Evolutionary conservation across 2,113 vertebrate species (phyloP).

Genomic region (Perognathus longimembris): DNA sequence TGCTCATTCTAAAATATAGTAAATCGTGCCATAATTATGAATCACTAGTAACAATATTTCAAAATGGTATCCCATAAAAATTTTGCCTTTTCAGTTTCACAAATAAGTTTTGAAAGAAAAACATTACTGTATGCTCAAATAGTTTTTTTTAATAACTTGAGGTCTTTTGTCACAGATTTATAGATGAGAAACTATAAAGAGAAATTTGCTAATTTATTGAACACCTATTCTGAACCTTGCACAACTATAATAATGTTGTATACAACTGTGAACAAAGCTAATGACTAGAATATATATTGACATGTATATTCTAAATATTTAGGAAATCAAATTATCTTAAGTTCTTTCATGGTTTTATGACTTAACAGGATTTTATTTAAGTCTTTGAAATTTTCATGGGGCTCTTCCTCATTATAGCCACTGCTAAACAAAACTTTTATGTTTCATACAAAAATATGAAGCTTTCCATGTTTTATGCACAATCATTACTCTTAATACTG

Average conservation of each 20-base stretch:
- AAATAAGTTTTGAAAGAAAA: slow-evolving; percentile 38
- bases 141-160: neutral
- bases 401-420: neutral
- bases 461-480: neutral
- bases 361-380: slow-evolving; percentile 31
- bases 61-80: slow-evolving; percentile 19
- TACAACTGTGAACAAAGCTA: neutral
- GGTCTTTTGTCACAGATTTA: slow-evolving; percentile 41
- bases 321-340: neutral
- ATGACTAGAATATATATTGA: neutral
- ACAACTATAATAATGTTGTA: neutral
- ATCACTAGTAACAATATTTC: slow-evolving; percentile 4
- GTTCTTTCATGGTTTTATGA: slow-evolving; percentile 29
- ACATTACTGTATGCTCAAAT: slow-evolving; percentile 10
- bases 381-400: slow-evolving; percentile 14
- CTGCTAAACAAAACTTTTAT: slow-evolving; percentile 20
- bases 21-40: neutral
- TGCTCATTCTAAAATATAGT: slow-evolving; percentile 1
- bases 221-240: neutral
- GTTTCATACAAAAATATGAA: slow-evolving; percentile 24
- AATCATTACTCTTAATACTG: neutral
- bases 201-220: slow-evolving; percentile 11
- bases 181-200: neutral
- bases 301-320: slow-evolving; percentile 12
- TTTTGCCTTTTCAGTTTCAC: slow-evolving; percentile 52